Evolutionary conservation across 1,140 invertebrate genomes (phyloP), one percentile per base, ranked within the genome.

Genomic region (Drosophila pachea): DNA sequence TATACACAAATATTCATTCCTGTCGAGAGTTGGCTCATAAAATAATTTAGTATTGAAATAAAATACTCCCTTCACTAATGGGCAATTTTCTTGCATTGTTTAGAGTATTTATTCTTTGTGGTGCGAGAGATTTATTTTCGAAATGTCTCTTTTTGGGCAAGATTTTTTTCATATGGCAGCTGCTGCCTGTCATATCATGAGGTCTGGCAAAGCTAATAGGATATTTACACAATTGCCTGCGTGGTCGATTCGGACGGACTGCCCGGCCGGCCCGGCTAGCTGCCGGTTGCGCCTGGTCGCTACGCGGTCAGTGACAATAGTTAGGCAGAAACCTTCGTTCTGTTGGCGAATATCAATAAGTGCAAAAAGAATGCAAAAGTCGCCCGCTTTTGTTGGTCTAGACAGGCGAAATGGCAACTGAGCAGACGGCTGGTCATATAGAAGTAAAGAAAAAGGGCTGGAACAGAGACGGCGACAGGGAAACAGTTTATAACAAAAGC

Each of bases 151-250:
- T 56, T 56, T 56, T 8, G 31, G 40, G 2, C 43, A 16, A 32
- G 54, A 45, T 31, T 29, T 56, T 56, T 45, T 45, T 35, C 40
- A 45, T 33, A 33, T 45, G 50, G 35, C 49, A 66, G 54, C 53
- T 59, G 66, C 50, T 64, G 62, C 14, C 35, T 70, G 29, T 76
- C 73, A 74, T 45, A 71, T 40, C 43, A 14, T 53, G 40, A 32
- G 32, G 49, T 40, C 53, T 38, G 35, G 9, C 33, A 31, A 38
- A 81, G 69, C 65, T 77, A 81, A 82, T 81, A 71, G 78, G 55
- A 71, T 81, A 82, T 77, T 82, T 81, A 48, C 22, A 81, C 78
- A 81, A 81, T 81, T 81, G 74, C 69, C 66, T 65, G 48, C 40
- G 11, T 11, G 40, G 45, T 58, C 58, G 56, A 48, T 62, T 54